Conservation (phyloP, 1,140 invertebrate species). For the Plutomurus gul region DNA sequence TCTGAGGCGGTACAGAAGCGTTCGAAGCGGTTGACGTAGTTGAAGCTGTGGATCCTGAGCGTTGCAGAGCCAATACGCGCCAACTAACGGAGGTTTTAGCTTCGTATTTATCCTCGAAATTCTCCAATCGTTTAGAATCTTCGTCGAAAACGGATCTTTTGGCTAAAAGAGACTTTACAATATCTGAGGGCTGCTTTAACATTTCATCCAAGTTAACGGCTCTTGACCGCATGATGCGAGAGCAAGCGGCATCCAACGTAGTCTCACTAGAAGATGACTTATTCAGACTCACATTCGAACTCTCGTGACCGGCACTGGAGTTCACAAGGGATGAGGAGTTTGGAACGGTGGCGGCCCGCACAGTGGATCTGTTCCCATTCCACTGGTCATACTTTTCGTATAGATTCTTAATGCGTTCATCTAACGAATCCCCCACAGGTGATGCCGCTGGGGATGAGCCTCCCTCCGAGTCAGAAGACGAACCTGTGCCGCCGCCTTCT, state of each 20-base stretch:
- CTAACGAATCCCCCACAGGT: constrained; percentile 63
- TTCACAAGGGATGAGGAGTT: constrained; percentile 61
- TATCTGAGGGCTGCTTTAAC: constrained; percentile 83
- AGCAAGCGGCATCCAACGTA: constrained; percentile 63
- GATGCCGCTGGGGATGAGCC: constrained; percentile 56
- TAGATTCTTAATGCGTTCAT: constrained; percentile 83
- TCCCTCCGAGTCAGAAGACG: constrained; percentile 58
- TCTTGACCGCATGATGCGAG: constrained; percentile 63
- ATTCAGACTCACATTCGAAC: constrained; percentile 50
- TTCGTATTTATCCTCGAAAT: constrained; percentile 83
- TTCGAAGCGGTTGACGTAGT: constrained; percentile 38
- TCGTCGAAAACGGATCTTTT: constrained; percentile 94
- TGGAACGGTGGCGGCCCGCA: constrained; percentile 52
- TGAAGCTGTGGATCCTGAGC: constrained; percentile 33
- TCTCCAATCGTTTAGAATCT: constrained; percentile 89
- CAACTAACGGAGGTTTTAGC: constrained; percentile 62
- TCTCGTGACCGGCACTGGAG: constrained; percentile 46
- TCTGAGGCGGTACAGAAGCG: neutral
- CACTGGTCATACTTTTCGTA: constrained; percentile 93
- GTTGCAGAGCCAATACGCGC: constrained; percentile 3
- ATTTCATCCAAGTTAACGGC: constrained; percentile 70
- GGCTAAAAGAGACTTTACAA: constrained; percentile 86
- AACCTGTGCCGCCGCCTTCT: constrained; percentile 25
- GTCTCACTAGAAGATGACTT: neutral
- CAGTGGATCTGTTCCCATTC: constrained; percentile 68